Percentiles rank a stretch among this genome's conserved stretches.
phyloP scores from a whole-genome alignment of 2,888 invertebrate species.

The Drosophila trichaetosa region DNA sequence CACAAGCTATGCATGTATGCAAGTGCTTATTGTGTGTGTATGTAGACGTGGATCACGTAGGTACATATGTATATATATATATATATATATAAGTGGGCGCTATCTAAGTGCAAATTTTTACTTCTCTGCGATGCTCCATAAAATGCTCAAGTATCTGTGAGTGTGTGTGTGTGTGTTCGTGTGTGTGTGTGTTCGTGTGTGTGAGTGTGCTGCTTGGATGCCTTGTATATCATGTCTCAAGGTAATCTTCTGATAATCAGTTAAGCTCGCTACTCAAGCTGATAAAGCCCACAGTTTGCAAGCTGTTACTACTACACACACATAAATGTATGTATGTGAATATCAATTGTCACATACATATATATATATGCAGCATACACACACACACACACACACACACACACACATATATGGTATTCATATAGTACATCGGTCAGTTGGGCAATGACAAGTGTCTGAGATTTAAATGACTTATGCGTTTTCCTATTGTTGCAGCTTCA shows the following conservation, averaged over 20 bases:
- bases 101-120: conserved; percentile 57
- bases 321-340: conserved; percentile 5
- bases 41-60: conserved; percentile 15
- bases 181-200: not conserved
- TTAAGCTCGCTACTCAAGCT: conserved; percentile 34
- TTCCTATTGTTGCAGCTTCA: conserved; percentile 18
- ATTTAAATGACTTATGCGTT: conserved; percentile 37
- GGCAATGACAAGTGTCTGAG: conserved; percentile 23
- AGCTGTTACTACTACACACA: conserved; percentile 1
- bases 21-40: conserved; percentile 11
- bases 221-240: conserved; percentile 63
- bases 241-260: conserved; percentile 71
- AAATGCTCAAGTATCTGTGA: conserved; percentile 24
- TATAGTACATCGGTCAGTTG: conserved; percentile 14
- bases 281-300: conserved; percentile 30
- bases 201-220: conserved; percentile 13
- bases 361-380: not conserved
- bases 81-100: conserved; percentile 11
- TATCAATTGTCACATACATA: conserved; percentile 35
- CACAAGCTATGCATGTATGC: conserved; percentile 21
- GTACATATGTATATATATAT: not conserved
- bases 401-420: not conserved
- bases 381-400: not conserved
- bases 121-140: conserved; percentile 71
- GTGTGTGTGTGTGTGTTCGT: conserved; percentile 9